These are phyloP conservation scores for Tangara arthus DNA, from an alignment of 2,797 vertebrate species.

Conservation along the genomic window DNA sequence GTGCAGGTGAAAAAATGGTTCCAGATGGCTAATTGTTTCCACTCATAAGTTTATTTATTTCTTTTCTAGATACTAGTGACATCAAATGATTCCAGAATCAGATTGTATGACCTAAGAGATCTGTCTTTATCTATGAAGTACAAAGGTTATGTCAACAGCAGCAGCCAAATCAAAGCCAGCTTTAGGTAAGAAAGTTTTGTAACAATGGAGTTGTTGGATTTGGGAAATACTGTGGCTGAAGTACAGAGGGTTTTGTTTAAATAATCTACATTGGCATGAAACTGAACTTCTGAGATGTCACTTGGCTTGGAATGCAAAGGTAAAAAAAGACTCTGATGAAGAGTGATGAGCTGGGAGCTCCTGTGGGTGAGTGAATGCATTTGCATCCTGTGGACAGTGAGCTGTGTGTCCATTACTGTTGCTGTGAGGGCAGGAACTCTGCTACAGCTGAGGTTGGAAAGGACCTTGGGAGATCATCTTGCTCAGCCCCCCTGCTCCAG, in stretches of 20 bases:
- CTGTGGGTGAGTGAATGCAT: background rate
- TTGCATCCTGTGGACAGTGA: background rate
- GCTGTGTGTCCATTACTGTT: background rate
- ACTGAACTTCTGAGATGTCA: background rate
- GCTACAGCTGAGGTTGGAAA: background rate
- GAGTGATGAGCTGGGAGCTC: background rate
- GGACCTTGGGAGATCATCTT: background rate
- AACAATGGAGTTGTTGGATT: background rate
- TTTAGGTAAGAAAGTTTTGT: slow-evolving; percentile 84
- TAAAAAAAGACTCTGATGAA: background rate
- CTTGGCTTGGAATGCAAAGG: background rate
- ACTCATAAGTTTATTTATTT: background rate
- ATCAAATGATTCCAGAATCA: slow-evolving; percentile 96
- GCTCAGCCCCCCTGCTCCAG: background rate
- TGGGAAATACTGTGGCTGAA: background rate
- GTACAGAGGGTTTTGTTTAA: background rate
- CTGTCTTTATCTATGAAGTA: slow-evolving; percentile 99
- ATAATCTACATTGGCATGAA: background rate
- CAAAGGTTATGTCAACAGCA: slow-evolving; percentile 98
- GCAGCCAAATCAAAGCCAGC: slow-evolving; percentile 99
- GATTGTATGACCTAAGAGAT: slow-evolving; percentile 95
- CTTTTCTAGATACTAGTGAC: slow-evolving; percentile 91
- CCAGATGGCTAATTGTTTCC: background rate
- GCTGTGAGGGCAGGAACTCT: background rate
- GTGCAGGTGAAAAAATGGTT: background rate